Evolutionary conservation across 2,797 vertebrate species (phyloP), one percentile per base, ranked within the genome.

Genomic region (Perodicticus potto): DNA sequence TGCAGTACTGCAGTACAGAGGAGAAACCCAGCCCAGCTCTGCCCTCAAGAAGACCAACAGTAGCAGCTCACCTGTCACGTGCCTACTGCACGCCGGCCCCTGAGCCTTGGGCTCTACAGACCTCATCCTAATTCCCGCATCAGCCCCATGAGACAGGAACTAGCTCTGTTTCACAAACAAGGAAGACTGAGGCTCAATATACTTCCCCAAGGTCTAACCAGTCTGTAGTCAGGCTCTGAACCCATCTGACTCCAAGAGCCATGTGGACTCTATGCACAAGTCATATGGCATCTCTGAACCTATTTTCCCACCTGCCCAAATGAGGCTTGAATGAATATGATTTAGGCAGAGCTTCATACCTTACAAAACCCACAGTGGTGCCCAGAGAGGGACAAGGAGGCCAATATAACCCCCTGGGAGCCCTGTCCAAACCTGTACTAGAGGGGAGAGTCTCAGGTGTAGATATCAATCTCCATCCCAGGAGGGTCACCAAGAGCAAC

Each of bases 1-100:
- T 25, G 12, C 19, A 1, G 0, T 29, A 14, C 16, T 1, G 0
- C 0, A 16, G 34, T 22, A 0, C 0, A 34, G 45, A 74, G 3
- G 25, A 89, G 45, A 86, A 73, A 86, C 69, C 69, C 22, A n/a
- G 45, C 72, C n/a, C 43, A 19, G 63, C 59, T 72, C 76, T 45
- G 9, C 40, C 29, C 43, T 89, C 80, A 22, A 11, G n/a, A 59
- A 84, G 22, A 65, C 23, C 59, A 83, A 32, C 1, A 57, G 55
- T 40, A 14, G 19, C 7, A 34, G 55, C 34, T 57, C 49, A 45
- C 8, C 49, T 40, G 22, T 55, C 11, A 78, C 4, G 22, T 0
- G n/a, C 74, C 37, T 65, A 23, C 45, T 55, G 1, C 1, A 2
- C n/a, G 32, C 70, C 29, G 34, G 69, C 20, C 7, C 53, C 32